These are phyloP conservation scores for Chymomyza procnemis DNA, from an alignment of 2,888 invertebrate species.

Conservation along the genomic window DNA sequence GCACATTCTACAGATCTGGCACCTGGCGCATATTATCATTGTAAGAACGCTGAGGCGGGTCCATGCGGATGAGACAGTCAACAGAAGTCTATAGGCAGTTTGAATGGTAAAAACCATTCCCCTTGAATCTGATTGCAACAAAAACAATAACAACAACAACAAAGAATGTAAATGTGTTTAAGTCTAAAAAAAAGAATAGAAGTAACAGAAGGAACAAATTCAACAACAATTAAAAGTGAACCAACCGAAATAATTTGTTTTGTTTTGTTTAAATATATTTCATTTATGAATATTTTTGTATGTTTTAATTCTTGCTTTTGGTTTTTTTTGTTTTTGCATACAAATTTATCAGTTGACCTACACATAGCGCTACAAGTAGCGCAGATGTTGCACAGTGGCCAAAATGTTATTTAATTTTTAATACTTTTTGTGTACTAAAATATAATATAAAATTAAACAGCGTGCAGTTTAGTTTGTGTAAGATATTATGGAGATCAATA, in stretches of 20 bases:
- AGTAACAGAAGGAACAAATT: not conserved
- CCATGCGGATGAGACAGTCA: too few species aligned
- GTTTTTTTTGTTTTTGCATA: constrained; percentile 38
- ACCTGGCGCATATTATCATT: too few species aligned
- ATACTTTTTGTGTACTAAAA: too few species aligned
- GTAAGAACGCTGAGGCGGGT: too few species aligned
- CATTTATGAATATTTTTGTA: too few species aligned
- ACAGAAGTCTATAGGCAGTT: too few species aligned
- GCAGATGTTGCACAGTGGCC: constrained; percentile 8
- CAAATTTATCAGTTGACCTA: constrained; percentile 65
- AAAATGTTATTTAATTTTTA: not conserved
- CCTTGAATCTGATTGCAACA: not conserved
- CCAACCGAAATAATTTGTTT: not conserved
- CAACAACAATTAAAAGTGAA: not conserved
- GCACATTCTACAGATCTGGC: too few species aligned
- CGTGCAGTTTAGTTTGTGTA: too few species aligned
- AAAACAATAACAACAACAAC: not conserved
- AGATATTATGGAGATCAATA: too few species aligned
- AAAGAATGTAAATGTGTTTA: not conserved
- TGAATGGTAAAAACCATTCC: not conserved
- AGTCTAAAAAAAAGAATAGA: not conserved
- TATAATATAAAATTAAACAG: too few species aligned
- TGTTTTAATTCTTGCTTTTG: constrained; percentile 6
- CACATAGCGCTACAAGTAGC: constrained; percentile 36
- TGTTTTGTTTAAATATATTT: not conserved